Percentiles rank a stretch among this genome's conserved stretches.
phyloP scores from a whole-genome alignment of 2,888 invertebrate genomes.

The Noctua pronuba region DNA sequence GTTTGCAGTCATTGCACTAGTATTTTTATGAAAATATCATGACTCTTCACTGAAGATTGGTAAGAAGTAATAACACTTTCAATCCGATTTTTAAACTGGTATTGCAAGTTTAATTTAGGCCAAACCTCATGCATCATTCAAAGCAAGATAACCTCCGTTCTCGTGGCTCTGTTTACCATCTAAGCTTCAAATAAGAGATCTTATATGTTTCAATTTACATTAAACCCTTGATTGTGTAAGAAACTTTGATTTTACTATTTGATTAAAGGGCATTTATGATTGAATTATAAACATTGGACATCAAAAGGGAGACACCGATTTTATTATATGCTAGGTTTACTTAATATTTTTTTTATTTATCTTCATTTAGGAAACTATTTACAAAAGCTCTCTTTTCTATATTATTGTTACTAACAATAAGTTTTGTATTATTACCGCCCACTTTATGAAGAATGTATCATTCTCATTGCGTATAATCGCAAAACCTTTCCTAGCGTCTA shows the following conservation, averaged over 20 bases:
- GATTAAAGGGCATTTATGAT: conserved; percentile 16
- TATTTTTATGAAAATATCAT: not conserved
- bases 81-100: conserved; percentile 6
- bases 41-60: not conserved
- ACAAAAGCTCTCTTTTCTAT: conserved; percentile 71
- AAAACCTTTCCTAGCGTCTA: not conserved
- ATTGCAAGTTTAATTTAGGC: conserved; percentile 42
- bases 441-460: conserved; percentile 1
- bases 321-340: conserved; percentile 9
- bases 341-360: not conserved
- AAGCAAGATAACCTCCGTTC: not conserved
- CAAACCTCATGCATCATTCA: conserved; percentile 15
- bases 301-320: conserved; percentile 42
- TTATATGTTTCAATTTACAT: conserved; percentile 7
- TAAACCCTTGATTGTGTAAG: not conserved
- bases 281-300: conserved; percentile 14
- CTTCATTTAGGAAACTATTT: conserved; percentile 64
- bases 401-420: conserved; percentile 25
- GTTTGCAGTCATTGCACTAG: not conserved
- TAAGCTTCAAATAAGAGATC: not conserved
- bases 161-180: not conserved
- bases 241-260: conserved; percentile 17
- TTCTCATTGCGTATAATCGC: not conserved
- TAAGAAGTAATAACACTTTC: not conserved
- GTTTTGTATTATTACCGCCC: conserved; percentile 5